These are phyloP conservation scores for Chrysomela aeneicollis DNA, from an alignment of 2,888 invertebrate species.

Conservation along the genomic window DNA sequence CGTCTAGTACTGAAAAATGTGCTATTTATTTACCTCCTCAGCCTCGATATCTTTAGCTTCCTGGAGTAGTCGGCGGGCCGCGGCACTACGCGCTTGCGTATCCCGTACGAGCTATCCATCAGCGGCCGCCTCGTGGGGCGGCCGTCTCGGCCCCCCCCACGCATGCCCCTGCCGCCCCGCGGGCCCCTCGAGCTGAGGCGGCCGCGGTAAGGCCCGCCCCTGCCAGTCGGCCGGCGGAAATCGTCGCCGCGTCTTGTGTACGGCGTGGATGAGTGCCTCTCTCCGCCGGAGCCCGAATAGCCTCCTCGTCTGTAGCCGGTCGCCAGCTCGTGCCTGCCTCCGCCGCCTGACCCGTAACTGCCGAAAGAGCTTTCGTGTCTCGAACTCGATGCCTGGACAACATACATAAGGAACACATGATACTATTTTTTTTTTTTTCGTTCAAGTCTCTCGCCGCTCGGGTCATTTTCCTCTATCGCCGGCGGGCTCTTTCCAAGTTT, in stretches of 20 bases:
- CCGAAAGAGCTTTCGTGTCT: slow-evolving; percentile 56
- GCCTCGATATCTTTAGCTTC: slow-evolving; percentile 59
- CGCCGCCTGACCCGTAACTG: slow-evolving; percentile 49
- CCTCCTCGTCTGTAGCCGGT: slow-evolving; percentile 65
- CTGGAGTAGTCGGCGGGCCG: slow-evolving; percentile 58
- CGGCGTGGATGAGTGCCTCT: slow-evolving; percentile 52
- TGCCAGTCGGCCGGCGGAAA: slow-evolving; percentile 57
- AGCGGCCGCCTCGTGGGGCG: slow-evolving; percentile 66
- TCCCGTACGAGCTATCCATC: slow-evolving; percentile 66
- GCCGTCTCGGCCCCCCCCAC: slow-evolving; percentile 61
- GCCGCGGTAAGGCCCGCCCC: slow-evolving; percentile 57
- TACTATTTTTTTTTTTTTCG: neutral
- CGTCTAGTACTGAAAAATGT: slow-evolving; percentile 39
- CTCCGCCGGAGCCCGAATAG: slow-evolving; percentile 55
- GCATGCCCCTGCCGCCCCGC: slow-evolving; percentile 59
- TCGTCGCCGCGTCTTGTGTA: slow-evolving; percentile 56
- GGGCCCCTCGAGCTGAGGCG: slow-evolving; percentile 62
- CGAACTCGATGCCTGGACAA: slow-evolving; percentile 60
- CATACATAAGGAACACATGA: slow-evolving; percentile 43
- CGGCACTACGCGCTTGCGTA: slow-evolving; percentile 64
- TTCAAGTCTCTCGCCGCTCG: neutral
- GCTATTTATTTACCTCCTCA: slow-evolving; percentile 61
- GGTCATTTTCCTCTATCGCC: no score
- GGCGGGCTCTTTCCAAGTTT: neutral
- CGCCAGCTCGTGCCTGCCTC: slow-evolving; percentile 65